Evolutionary conservation across 2,797 vertebrate genomes (phyloP).

Genomic region (Lepus oiostolus): DNA sequence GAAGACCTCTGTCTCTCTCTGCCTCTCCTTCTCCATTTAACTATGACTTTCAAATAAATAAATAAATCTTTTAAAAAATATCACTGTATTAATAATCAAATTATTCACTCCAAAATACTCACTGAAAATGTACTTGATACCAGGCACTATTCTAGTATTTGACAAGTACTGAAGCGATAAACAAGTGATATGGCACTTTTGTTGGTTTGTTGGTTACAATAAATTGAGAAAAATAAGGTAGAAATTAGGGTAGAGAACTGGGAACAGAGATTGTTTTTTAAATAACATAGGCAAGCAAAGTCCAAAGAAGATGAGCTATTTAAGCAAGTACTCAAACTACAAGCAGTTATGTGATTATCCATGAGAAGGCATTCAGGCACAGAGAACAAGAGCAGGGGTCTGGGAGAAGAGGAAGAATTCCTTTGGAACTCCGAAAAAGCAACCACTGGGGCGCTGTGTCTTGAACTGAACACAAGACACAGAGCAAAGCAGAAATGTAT

Average conservation of each 20-base stretch:
- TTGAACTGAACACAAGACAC: not conserved
- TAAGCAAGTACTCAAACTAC: not conserved
- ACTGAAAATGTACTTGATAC: not conserved
- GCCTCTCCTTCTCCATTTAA: too few species aligned
- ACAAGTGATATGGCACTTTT: not conserved
- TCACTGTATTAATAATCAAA: not conserved
- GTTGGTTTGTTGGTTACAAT: not conserved
- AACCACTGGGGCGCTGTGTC: accelerated
- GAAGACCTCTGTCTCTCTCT: too few species aligned
- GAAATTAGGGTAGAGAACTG: not conserved
- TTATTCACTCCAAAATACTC: not conserved
- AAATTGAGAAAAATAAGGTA: not conserved
- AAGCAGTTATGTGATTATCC: not conserved
- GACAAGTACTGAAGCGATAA: not conserved
- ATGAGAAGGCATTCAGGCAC: not conserved
- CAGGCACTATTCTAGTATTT: not conserved
- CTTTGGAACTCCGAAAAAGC: not conserved
- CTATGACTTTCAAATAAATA: too few species aligned
- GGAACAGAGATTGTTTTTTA: not conserved
- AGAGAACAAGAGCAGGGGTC: not conserved
- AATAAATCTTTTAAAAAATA: too few species aligned
- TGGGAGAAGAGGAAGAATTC: not conserved
- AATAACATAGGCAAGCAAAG: not conserved
- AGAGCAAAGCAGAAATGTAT: not conserved
- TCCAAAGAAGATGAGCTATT: not conserved